phyloP scores from a whole-genome alignment of 2,888 invertebrate species.

The Ectemnius continuus region DNA sequence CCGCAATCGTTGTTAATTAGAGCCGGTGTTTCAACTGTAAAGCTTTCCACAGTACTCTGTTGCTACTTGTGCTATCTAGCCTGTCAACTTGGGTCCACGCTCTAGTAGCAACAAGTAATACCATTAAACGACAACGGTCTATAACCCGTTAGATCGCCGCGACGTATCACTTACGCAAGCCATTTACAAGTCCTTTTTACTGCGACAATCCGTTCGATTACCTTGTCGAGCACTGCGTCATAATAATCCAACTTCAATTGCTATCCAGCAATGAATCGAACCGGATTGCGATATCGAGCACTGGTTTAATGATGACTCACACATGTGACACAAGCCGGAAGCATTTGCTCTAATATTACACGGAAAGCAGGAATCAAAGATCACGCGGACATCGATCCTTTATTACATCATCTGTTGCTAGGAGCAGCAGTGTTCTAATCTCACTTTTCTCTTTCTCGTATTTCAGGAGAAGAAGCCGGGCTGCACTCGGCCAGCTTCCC shows the following conservation, averaged over 20 bases:
- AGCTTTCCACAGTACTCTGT: neutral
- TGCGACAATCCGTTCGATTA: slow-evolving; percentile 1
- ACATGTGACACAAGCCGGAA: no score
- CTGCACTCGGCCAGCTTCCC: slow-evolving; percentile 71
- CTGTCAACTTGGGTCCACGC: neutral
- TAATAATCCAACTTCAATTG: slow-evolving; percentile 2
- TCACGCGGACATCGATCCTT: no score
- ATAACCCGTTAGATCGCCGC: slow-evolving; percentile 18
- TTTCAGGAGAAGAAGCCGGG: slow-evolving; percentile 79
- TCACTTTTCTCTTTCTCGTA: neutral
- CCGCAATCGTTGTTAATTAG: neutral
- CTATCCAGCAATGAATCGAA: no score
- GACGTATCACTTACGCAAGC: slow-evolving; percentile 25
- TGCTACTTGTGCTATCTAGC: no score
- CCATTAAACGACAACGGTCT: slow-evolving; percentile 36
- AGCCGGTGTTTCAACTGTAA: neutral
- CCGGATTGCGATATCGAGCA: no score
- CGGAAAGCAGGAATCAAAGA: no score
- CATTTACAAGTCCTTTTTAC: neutral
- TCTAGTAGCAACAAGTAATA: slow-evolving; percentile 15
- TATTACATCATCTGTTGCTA: no score
- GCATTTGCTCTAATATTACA: no score
- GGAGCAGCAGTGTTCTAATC: neutral
- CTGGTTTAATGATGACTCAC: no score
- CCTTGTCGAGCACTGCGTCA: neutral